Base-by-base conservation (phyloP, 1,140 invertebrate genomes). In the Cataglyphis hispanica region DNA sequence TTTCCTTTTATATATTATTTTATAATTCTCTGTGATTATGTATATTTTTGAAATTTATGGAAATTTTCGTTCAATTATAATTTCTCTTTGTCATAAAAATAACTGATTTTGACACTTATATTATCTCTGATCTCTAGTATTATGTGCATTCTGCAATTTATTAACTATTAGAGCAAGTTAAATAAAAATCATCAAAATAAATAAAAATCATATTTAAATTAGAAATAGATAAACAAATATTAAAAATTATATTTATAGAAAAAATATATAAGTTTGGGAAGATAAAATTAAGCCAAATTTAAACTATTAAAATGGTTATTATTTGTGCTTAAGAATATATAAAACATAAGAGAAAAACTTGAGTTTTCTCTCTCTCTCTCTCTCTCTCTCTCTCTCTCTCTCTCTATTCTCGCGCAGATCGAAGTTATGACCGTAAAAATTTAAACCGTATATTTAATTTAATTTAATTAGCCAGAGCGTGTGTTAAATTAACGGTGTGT, bases 401-500 rank as follows among this genome's bases (percentile, higher is more conserved):
- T 25, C 25, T 61, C 11, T 25, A 22, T 58, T 16, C 22, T 34
- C 13, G 37, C 25, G 4, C 8, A 25, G 27, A 72, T 40, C 6
- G 11, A 50, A 11, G 19, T 53, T 72, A n/a, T 50, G 46, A 50
- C 10, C 27, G 16, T n/a, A 10, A 74, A 13, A 37, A 22, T 58
- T 74, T 34, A 77, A 25, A 77, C 43, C 25, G 11, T 34, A 13
- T n/a, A 31, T 40, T 43, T 43, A 43, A 7, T 67, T 56, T 6
- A 37, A 81, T 70, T 66, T 43, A 34, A 63, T 77, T 77, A 64
- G 5, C 22, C 22, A 69, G 64, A 69, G 16, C 13, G 76, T 31
- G 31, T 31, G 31, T 64, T 78, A 58, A 70, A 70, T 81, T 81
- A 56, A 70, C 25, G n/a, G 63, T 27, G 76, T 77, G 40, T 19